Evolutionary conservation across 30 jellyfish, hydroid and myxozoan species (phyloP), one percentile per base, ranked within the genome.

Genomic region (Cassiopea xamachana): DNA sequence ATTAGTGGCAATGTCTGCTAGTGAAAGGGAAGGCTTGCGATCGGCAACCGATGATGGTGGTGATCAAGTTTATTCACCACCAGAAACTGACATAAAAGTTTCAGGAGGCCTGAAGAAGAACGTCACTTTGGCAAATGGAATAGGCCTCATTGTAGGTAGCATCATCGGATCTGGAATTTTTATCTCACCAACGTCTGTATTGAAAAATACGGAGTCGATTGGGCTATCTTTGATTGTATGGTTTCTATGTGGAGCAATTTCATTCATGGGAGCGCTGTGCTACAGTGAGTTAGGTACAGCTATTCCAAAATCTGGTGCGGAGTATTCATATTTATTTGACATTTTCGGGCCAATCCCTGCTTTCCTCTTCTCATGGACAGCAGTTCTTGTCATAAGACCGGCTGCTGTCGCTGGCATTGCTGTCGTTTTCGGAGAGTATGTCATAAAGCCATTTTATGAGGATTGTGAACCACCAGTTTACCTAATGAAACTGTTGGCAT

Each of bases 161-260:
- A 93, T 93, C 89, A 93, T 93, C 64, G 98, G 98, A 19, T 87
- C 97, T 1, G 98, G 98, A 10, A 93, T 93, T 39, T 93, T 93
- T 73, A 80, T 93, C 5, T 87, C 98, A 14, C 98, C 98, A 19
- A 72, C 62, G 84, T 83, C 91, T 13, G 95, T 93, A 60, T 81
- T 93, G 60, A 48, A 51, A 5, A 71, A 83, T 15, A 82, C 94
- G 44, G 85, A 68, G 1, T 93, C 98, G 14, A 61, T 93, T 76
- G 98, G 98, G 51, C 78, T 93, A n/a, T 93, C 94, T 19, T 73
- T 93, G 13, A 64, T 88, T 7, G 61, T 93, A 0, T 93, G 98
- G 98, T 74, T 89, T n/a, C 50, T 88, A 17, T 93, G 98, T 76
- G 98, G 98, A 43, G 77, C 74, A 8, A 74, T 93, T 58, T 82